Conservation (phyloP, 2,113 vertebrate genomes). For the Copsychus sechellarum region DNA sequence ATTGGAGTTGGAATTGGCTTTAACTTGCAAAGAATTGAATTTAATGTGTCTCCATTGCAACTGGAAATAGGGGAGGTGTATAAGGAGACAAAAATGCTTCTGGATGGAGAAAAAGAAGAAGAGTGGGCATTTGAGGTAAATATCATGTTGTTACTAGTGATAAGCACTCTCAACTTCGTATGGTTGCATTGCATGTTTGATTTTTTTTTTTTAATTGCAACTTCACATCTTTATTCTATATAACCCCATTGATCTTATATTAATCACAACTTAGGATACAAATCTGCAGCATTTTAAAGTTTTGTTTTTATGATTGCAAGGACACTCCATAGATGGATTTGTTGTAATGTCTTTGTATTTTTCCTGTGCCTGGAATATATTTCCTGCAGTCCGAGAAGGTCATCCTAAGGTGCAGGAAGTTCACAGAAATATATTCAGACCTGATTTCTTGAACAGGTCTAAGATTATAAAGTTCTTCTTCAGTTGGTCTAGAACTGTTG, state of each 20-base stretch:
- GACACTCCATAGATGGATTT: neutral
- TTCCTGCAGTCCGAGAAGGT: neutral
- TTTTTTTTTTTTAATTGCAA: neutral
- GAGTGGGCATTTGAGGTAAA: conserved; percentile 82
- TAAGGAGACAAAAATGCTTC: conserved; percentile 84
- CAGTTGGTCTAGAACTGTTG: neutral
- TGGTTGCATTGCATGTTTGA: neutral
- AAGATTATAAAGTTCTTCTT: neutral
- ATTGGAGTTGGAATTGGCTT: conserved; percentile 92
- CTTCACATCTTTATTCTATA: neutral
- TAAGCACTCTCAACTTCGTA: neutral
- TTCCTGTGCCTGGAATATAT: neutral
- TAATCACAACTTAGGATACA: neutral
- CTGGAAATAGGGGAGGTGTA: conserved; percentile 78
- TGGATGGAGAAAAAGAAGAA: conserved; percentile 85
- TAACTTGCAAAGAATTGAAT: conserved; percentile 90
- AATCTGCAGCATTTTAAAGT: neutral
- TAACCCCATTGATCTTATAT: neutral
- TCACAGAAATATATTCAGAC: neutral
- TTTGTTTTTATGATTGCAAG: neutral
- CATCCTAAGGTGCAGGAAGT: neutral
- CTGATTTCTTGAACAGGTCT: neutral
- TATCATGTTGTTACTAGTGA: neutral
- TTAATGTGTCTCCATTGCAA: conserved; percentile 81
- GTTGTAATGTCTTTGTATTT: neutral